Percentiles rank a stretch among this genome's conserved stretches.
Evolutionary conservation across 2,797 vertebrate species (phyloP).

Genomic region (Gallinago stenura): DNA sequence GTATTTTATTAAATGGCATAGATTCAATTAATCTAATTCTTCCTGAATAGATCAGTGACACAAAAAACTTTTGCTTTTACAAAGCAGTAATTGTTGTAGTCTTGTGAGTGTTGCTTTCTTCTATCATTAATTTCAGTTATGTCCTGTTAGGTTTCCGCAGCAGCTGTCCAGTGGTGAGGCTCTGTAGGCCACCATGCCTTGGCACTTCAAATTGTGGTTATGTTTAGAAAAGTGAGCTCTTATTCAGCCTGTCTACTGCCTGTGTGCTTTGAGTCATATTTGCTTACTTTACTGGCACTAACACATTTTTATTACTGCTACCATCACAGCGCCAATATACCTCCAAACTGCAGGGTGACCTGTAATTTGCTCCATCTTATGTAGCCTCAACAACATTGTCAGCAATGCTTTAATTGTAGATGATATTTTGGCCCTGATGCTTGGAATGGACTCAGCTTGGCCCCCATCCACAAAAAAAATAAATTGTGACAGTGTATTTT

Average conservation of each 20-base stretch:
- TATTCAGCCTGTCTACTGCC: not conserved
- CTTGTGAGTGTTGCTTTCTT: not conserved
- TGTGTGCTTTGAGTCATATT: conserved; percentile 24
- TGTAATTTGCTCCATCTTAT: not conserved
- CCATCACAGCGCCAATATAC: not conserved
- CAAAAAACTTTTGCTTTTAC: not conserved
- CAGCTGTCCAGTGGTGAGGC: not conserved
- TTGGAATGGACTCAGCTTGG: conserved; percentile 32
- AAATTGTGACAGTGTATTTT: not conserved
- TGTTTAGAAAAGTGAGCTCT: conserved; percentile 20
- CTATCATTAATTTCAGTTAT: conserved; percentile 5
- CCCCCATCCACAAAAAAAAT: not conserved
- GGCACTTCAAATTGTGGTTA: not conserved
- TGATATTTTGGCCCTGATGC: conserved; percentile 35
- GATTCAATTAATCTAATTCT: not conserved
- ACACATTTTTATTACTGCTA: conserved; percentile 9
- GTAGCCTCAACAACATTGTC: conserved; percentile 7
- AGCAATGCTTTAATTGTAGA: conserved; percentile 24
- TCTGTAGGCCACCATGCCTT: not conserved
- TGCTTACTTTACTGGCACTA: conserved; percentile 42
- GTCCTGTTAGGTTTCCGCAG: not conserved
- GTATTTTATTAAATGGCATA: not conserved
- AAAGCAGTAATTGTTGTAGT: not conserved
- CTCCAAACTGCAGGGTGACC: conserved; percentile 34
- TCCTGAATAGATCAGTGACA: not conserved